Evolutionary conservation across 2,888 invertebrate species (phyloP), one percentile per base, ranked within the genome.

Genomic region (Iphiclides podalirius): DNA sequence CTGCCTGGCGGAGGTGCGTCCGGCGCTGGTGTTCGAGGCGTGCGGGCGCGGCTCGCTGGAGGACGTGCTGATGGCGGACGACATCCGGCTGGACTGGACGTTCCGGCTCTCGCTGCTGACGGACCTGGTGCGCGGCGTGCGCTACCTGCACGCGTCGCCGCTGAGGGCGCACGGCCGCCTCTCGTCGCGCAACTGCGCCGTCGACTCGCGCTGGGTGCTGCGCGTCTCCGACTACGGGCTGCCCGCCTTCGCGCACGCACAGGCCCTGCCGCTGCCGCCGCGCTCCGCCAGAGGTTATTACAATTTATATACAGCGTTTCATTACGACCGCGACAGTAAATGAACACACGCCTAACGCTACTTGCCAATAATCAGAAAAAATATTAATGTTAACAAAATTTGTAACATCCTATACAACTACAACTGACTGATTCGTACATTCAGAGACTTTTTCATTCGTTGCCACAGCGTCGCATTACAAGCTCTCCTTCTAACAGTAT

Each of bases 171-270:
- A 98, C 81, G 98, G 97, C 28, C 93, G 93, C 62, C 90, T 98
- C 45, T 93, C 95, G 3, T 98, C 97, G 36, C 91, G 96, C 54
- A 97, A 96, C 86, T 98, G 98, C 85, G 95, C 97, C 36, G 97
- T 98, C 52, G 98, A 98, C 83, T 95, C 97, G 48, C 92, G 98
- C 59, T 98, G 98, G 98, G 97, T 98, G 52, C 91, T 98, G 52
- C 98, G 98, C 87, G 90, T 98, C 57, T 95, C 98, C 14, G 98
- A 98, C 85, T 98, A 96, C 77, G 97, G 97, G 3, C 82, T 96
- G 56, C 93, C 94, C 0, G 90, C 92, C 1, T 93, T 96, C 67
- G 91, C 92, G 69, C 94, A 93, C 64, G 91, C 94, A 1, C 96
- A 96, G 79, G 93, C 92, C 47, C 81, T 94, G 38, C 83, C 91